Conservation (phyloP, 2,797 vertebrate genomes). For the Sebastolobus altivelis region DNA sequence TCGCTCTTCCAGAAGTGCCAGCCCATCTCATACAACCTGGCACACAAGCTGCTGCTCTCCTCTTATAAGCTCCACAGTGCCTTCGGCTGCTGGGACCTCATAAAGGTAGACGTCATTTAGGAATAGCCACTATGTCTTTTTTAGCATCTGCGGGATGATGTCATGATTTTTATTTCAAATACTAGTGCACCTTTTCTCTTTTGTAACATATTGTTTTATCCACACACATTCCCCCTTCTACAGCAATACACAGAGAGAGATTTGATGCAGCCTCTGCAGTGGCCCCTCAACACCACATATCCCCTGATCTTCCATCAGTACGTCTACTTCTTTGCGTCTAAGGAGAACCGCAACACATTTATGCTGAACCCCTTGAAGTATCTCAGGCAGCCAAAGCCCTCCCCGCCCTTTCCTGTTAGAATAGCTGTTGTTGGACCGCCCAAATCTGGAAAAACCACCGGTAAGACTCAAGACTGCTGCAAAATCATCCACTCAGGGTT, state of each 20-base stretch:
- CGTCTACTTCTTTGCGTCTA: constrained; percentile 94
- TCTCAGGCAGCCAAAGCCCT: constrained; percentile 90
- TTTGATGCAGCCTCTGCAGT: constrained; percentile 87
- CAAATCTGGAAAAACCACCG: constrained; percentile 96
- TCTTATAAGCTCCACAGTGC: constrained; percentile 90
- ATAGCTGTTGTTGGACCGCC: constrained; percentile 92
- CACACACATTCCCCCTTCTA: neutral
- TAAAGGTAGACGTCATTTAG: constrained; percentile 85
- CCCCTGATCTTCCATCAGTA: constrained; percentile 91
- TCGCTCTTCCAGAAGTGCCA: constrained; percentile 93
- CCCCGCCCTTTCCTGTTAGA: constrained; percentile 86
- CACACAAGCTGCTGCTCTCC: constrained; percentile 86
- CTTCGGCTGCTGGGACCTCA: constrained; percentile 92
- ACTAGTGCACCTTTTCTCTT: neutral
- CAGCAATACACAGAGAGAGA: constrained; percentile 88
- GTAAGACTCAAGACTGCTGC: constrained; percentile 70
- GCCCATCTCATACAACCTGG: constrained; percentile 83
- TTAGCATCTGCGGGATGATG: neutral
- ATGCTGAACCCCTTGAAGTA: constrained; percentile 94
- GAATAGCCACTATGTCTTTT: neutral
- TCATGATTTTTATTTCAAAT: constrained; percentile 2
- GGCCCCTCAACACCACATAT: constrained; percentile 75
- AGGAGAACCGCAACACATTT: constrained; percentile 90
- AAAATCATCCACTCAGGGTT: neutral
- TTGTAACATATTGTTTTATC: neutral